Conservation (phyloP, 2,888 invertebrate genomes). For the Drosophila macrospina region DNA sequence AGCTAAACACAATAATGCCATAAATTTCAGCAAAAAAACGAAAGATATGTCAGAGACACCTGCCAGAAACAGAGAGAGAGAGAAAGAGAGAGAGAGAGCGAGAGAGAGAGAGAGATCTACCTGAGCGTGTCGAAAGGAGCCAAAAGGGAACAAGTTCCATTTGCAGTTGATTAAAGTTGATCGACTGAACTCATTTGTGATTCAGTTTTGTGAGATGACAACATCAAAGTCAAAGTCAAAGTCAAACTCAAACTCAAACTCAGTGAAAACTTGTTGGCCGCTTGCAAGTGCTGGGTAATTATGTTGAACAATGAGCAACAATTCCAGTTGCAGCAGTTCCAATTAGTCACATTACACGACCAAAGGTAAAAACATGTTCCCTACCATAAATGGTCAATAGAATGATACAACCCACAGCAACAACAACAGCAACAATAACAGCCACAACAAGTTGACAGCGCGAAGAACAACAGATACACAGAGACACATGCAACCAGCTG, state of each 20-base stretch:
- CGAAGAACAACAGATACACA: slow-evolving; percentile 8
- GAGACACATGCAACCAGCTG: neutral
- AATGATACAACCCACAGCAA: slow-evolving; percentile 42
- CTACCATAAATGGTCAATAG: slow-evolving; percentile 63
- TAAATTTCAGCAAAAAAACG: slow-evolving; percentile 64
- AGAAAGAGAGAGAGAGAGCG: too few species aligned
- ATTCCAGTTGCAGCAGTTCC: slow-evolving; percentile 66
- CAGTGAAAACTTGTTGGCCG: slow-evolving; percentile 39
- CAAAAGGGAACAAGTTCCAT: neutral
- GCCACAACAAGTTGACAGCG: neutral
- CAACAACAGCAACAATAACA: too few species aligned
- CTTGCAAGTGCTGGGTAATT: slow-evolving; percentile 59
- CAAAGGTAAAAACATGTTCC: slow-evolving; percentile 61
- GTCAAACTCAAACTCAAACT: neutral
- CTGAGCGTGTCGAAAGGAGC: slow-evolving; percentile 24
- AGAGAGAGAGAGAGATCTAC: slow-evolving; percentile 20
- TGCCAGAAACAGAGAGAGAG: slow-evolving; percentile 9
- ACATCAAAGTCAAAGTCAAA: slow-evolving; percentile 46
- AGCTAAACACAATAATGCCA: slow-evolving; percentile 54
- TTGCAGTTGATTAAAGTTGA: slow-evolving; percentile 36
- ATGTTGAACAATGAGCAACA: slow-evolving; percentile 67
- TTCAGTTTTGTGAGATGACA: slow-evolving; percentile 54
- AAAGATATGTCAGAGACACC: slow-evolving; percentile 49
- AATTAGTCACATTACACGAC: slow-evolving; percentile 77
- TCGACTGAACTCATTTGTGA: slow-evolving; percentile 41